Evolutionary conservation across 2,888 invertebrate genomes (phyloP).

Genomic region (Caenorhabditis sp.): DNA sequence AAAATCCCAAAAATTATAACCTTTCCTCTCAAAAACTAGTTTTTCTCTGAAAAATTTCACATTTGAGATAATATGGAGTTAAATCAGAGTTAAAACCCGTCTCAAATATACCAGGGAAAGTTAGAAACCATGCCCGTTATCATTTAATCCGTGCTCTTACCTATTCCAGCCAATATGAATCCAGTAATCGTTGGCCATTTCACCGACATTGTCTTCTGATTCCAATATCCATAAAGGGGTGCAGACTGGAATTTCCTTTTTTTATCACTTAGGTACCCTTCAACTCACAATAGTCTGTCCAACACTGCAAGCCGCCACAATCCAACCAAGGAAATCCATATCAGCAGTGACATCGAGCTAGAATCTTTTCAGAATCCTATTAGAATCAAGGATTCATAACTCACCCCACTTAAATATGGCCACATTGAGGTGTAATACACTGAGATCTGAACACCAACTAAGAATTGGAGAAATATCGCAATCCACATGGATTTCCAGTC

Average conservation of each 20-base stretch:
- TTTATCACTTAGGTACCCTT: no score
- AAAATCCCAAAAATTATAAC: no score
- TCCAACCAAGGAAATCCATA: constrained; percentile 48
- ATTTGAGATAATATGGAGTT: no score
- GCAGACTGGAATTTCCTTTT: constrained; percentile 22
- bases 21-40: no score
- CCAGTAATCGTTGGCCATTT: constrained; percentile 44
- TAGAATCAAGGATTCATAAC: no score
- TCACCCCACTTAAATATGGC: constrained; percentile 45
- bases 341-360: constrained; percentile 38
- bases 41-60: no score
- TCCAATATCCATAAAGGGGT: constrained; percentile 51
- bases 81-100: no score
- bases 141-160: no score
- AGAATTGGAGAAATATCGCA: constrained; percentile 36
- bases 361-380: not conserved
- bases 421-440: constrained; percentile 51
- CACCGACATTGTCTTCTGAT: constrained; percentile 44
- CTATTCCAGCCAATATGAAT: constrained; percentile 42
- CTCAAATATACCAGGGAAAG: no score
- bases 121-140: no score
- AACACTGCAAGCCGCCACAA: constrained; percentile 45
- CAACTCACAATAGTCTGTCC: constrained; percentile 44
- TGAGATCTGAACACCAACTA: constrained; percentile 44
- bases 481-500: constrained; percentile 47